Evolutionary conservation across 2,888 invertebrate genomes (phyloP).

Genomic region (Latrodectus hesperus): DNA sequence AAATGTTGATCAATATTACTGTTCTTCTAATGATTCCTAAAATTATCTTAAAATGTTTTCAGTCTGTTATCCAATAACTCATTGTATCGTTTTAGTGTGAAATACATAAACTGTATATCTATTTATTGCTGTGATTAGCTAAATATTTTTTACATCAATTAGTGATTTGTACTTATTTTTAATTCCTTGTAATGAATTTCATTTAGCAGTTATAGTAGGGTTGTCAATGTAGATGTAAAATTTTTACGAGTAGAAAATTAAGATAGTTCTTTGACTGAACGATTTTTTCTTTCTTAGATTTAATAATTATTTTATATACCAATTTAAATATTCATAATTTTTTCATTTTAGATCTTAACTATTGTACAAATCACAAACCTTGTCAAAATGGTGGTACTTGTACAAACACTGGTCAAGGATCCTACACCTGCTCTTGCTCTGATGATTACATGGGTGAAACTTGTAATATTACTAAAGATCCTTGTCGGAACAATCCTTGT

Average conservation of each 20-base stretch:
- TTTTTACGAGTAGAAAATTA: not conserved
- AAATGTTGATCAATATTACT: no score
- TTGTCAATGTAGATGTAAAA: not conserved
- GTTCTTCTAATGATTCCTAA: no score
- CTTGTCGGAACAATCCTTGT: constrained; percentile 84
- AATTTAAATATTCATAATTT: not conserved
- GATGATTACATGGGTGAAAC: constrained; percentile 91
- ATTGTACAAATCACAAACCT: constrained; percentile 96
- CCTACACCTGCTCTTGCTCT: constrained; percentile 94
- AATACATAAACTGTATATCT: no score
- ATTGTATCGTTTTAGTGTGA: no score
- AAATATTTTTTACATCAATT: no score
- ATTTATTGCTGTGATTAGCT: no score
- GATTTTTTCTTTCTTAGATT: no score
- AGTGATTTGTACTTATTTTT: no score
- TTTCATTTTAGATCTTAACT: constrained; percentile 86
- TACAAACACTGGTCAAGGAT: constrained; percentile 95
- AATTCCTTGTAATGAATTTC: no score
- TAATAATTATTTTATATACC: not conserved
- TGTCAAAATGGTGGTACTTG: constrained; percentile 93
- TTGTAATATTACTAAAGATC: constrained; percentile 81
- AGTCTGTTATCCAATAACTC: no score
- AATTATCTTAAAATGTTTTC: no score
- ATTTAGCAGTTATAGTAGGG: no score
- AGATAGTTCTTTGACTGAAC: not conserved